Evolutionary conservation across 2,888 invertebrate genomes (phyloP).

Genomic region (Temnothorax ravouxi): DNA sequence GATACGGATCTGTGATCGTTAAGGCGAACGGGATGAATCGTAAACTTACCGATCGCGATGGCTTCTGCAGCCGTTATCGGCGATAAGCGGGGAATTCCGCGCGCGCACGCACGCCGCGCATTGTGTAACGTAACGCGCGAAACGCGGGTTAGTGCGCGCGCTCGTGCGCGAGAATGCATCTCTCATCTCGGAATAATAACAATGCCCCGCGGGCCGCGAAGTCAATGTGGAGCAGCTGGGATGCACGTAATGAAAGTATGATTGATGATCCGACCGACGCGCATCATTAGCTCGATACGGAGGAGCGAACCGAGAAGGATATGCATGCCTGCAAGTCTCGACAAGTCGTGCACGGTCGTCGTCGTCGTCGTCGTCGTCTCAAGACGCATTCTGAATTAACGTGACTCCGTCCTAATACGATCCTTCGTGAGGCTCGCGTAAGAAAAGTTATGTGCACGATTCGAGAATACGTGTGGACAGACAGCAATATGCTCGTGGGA

Average conservation of each 20-base stretch:
- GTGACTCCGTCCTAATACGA: slow-evolving; percentile 62
- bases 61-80: slow-evolving; percentile 46
- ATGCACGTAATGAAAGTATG: slow-evolving; percentile 86
- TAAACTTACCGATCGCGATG: slow-evolving; percentile 55
- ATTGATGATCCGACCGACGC: slow-evolving; percentile 84
- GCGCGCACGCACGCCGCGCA: slow-evolving; percentile 16
- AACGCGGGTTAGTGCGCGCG: slow-evolving; percentile 12
- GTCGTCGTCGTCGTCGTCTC: slow-evolving; percentile 48
- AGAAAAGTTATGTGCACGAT: slow-evolving; percentile 39
- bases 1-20: slow-evolving; percentile 55
- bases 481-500: slow-evolving; percentile 8
- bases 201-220: slow-evolving; percentile 82
- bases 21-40: slow-evolving; percentile 38
- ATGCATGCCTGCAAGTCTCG: slow-evolving; percentile 42
- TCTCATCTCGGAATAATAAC: slow-evolving; percentile 78
- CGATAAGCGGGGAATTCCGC: slow-evolving; percentile 50
- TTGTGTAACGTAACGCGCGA: slow-evolving; percentile 42
- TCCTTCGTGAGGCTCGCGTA: slow-evolving; percentile 35
- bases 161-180: slow-evolving; percentile 45
- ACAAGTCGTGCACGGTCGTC: slow-evolving; percentile 40
- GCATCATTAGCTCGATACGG: slow-evolving; percentile 83
- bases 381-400: slow-evolving; percentile 70
- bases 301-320: slow-evolving; percentile 67
- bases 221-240: slow-evolving; percentile 83
- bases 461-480: slow-evolving; percentile 44